Percentiles rank a stretch among this genome's conserved stretches.
These are phyloP conservation scores for Bellardia bayeri DNA, from an alignment of 2,888 invertebrate genomes.

Conservation along the genomic window DNA sequence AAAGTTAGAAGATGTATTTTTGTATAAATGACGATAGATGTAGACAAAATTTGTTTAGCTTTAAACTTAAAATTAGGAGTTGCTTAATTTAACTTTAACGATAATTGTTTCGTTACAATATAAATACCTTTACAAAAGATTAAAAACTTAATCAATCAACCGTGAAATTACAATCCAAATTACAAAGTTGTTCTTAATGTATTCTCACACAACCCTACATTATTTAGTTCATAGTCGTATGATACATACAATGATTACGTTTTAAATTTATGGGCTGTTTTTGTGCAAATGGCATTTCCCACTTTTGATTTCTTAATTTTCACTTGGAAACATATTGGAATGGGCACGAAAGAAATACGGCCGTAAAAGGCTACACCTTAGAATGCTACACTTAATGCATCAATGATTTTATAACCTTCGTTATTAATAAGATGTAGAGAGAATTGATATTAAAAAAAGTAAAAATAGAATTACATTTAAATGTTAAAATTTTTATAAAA, in stretches of 20 bases:
- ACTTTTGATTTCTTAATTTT: conserved; percentile 68
- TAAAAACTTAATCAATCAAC: conserved; percentile 29
- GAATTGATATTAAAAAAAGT: conserved; percentile 5
- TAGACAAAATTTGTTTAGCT: too few relatives aligned
- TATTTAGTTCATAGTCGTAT: neutral
- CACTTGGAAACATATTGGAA: conserved; percentile 39
- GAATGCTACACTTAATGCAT: conserved; percentile 59
- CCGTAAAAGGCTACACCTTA: conserved; percentile 47
- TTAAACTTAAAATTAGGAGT: too few relatives aligned
- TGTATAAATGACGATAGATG: too few relatives aligned
- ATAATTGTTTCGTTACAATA: neutral
- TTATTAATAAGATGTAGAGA: conserved; percentile 23
- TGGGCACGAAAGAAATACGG: conserved; percentile 25
- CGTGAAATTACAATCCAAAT: conserved; percentile 61
- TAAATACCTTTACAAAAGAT: neutral
- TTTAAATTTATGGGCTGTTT: conserved; percentile 60
- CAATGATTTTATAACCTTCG: conserved; percentile 45
- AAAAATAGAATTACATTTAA: neutral
- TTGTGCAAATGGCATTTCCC: conserved; percentile 55
- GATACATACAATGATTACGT: conserved; percentile 7
- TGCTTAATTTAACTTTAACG: too few relatives aligned
- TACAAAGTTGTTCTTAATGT: conserved; percentile 1
- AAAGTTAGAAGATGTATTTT: too few relatives aligned
- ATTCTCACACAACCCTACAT: conserved; percentile 19
- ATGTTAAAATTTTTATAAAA: neutral